Conservation (phyloP, 2,113 vertebrate genomes). For the Lasiurus cinereus region DNA sequence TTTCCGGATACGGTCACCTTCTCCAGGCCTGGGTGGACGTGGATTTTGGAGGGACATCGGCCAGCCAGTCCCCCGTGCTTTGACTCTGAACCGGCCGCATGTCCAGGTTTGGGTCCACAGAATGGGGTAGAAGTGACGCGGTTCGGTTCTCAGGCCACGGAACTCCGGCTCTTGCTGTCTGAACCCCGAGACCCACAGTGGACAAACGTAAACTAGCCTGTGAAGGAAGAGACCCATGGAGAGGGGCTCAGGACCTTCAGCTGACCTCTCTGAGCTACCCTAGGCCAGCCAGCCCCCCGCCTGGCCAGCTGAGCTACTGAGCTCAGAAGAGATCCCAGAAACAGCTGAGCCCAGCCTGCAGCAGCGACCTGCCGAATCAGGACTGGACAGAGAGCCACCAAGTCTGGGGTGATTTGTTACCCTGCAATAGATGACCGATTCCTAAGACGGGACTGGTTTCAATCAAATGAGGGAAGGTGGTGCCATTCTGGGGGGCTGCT, state of each 20-base stretch:
- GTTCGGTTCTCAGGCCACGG: not conserved
- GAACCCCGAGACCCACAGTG: not conserved
- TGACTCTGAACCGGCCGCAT: not conserved
- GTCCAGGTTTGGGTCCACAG: not conserved
- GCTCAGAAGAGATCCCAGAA: not conserved
- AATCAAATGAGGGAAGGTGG: not conserved
- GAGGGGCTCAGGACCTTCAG: not conserved
- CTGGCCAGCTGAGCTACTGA: not conserved
- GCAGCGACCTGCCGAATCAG: not conserved
- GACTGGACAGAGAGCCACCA: not conserved
- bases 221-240: rapidly evolving
- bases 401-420: not conserved
- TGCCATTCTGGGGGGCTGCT: not conserved
- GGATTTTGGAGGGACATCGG: not conserved
- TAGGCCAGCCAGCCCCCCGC: rapidly evolving
- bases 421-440: not conserved
- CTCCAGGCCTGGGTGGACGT: not conserved
- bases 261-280: not conserved
- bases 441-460: not conserved
- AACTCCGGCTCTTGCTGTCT: not conserved
- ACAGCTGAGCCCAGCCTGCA: not conserved
- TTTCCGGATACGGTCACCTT: not conserved
- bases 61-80: rapidly evolving
- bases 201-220: not conserved
- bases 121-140: rapidly evolving